These are phyloP conservation scores for Spilogale gracilis DNA, from an alignment of 2,113 vertebrate species.

Conservation along the genomic window DNA sequence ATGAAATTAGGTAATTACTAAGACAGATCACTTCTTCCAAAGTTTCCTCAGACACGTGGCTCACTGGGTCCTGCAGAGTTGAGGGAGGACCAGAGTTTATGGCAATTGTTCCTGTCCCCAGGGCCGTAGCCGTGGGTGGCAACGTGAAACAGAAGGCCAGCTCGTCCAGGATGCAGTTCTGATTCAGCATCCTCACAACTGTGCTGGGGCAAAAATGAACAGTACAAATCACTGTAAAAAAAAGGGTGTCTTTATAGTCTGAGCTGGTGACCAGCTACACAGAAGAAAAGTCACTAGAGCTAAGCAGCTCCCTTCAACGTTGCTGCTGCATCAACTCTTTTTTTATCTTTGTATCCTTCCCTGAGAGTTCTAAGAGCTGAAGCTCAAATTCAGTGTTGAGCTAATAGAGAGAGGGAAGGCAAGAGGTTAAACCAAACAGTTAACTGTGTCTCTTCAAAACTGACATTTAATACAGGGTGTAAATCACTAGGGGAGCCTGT, in stretches of 20 bases:
- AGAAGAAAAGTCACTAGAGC: neutral
- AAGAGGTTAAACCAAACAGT: conserved; percentile 93
- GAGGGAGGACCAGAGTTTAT: neutral
- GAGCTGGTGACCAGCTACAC: conserved; percentile 52
- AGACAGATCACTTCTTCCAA: conserved; percentile 77
- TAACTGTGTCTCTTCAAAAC: conserved; percentile 96
- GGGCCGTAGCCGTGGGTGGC: neutral
- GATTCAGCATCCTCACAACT: conserved; percentile 69
- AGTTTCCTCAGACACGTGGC: conserved; percentile 71
- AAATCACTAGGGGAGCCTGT: conserved; percentile 96
- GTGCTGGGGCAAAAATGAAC: conserved; percentile 44
- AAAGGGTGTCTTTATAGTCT: conserved; percentile 71
- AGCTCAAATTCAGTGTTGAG: conserved; percentile 86
- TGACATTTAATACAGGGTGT: conserved; percentile 98
- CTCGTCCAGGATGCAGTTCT: neutral
- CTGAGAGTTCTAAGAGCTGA: conserved; percentile 67
- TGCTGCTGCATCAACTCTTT: conserved; percentile 51
- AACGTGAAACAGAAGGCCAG: conserved; percentile 49
- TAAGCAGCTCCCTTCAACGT: neutral
- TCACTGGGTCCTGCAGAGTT: neutral
- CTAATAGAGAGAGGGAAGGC: conserved; percentile 89
- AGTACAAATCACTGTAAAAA: conserved; percentile 64
- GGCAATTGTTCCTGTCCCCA: neutral
- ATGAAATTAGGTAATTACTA: conserved; percentile 78
- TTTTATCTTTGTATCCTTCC: neutral